Base-by-base conservation (phyloP, 1,140 invertebrate species). In the Pogonomyrmex barbatus region DNA sequence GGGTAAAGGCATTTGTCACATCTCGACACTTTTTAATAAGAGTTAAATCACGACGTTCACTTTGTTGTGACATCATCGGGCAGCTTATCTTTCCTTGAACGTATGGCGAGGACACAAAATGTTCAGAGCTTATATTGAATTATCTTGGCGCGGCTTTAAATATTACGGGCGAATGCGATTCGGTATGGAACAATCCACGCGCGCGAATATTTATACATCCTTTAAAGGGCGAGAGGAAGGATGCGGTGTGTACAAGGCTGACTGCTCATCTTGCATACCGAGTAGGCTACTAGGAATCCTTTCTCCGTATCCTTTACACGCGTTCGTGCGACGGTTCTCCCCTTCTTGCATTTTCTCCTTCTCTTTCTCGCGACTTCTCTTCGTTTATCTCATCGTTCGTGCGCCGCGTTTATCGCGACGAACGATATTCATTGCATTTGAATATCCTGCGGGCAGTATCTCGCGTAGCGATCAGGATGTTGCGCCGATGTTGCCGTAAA, bases 381-480 rank as follows among this genome's bases (percentile, higher is more conserved):
- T 30, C 45, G 65, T 78, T 77, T 85, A 89, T 85, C 88, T 89
- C 60, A 89, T 76, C 82, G 89, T 91, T 90, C 92, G 83, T 91
- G 87, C 90, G 90, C 88, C 91, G 89, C 91, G 89, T 92, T 92
- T 92, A 93, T 93, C 91, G 91, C 92, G 87, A 88, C 91, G 88
- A 92, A 89, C 91, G 94, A 94, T 94, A 94, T 94, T 93, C 92
- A 92, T 93, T 93, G 92, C 92, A 94, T 94, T 94, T 94, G 91
- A 94, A 94, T 94, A 93, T 94, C 90, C 91, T 92, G 89, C 91
- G 89, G 76, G 83, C 91, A 88, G 87, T 94, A 94, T 94, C 93
- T 94, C 90, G 91, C 91, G 92, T 92, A 92, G 91, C 91, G 91
- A 94, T 94, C 94, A 93, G 92, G 92, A 93, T 94, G 93, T 93